Conservation (phyloP, 2,888 invertebrate species). For the Cataglyphis albicans region DNA sequence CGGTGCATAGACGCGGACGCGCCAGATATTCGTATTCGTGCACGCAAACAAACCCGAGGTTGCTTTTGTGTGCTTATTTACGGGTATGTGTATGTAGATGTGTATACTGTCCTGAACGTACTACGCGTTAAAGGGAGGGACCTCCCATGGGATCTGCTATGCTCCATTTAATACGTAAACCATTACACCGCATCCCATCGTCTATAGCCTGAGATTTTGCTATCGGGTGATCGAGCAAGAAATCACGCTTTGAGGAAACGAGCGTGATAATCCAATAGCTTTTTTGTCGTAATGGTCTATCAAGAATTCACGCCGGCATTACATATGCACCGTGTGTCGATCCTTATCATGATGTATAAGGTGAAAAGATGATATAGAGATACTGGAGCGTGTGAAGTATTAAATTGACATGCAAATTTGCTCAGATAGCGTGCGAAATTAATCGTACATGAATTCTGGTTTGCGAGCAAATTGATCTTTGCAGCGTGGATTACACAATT, state of each 20-base stretch:
- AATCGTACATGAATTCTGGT: constrained; percentile 23
- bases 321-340: constrained; percentile 40
- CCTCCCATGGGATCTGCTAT: constrained; percentile 51
- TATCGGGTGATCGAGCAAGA: constrained; percentile 56
- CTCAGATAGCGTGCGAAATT: constrained; percentile 27
- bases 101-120: constrained; percentile 15
- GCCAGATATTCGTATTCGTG: constrained; percentile 52
- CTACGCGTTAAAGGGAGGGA: constrained; percentile 33
- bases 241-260: constrained; percentile 48
- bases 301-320: constrained; percentile 35
- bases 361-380: constrained; percentile 45
- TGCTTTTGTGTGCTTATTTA: constrained; percentile 15
- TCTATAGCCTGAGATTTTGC: constrained; percentile 47
- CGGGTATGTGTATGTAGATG: not conserved
- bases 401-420: constrained; percentile 46
- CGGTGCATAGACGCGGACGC: constrained; percentile 54
- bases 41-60: constrained; percentile 36
- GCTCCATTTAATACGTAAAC: constrained; percentile 64
- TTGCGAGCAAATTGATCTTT: not conserved
- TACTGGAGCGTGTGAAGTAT: constrained; percentile 48
- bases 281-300: constrained; percentile 40
- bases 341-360: constrained; percentile 45
- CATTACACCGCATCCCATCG: constrained; percentile 47
- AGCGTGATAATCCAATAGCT: constrained; percentile 49
- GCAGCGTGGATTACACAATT: not conserved